Evolutionary conservation across 2,888 invertebrate genomes (phyloP).

Genomic region (Netelia melanura): DNA sequence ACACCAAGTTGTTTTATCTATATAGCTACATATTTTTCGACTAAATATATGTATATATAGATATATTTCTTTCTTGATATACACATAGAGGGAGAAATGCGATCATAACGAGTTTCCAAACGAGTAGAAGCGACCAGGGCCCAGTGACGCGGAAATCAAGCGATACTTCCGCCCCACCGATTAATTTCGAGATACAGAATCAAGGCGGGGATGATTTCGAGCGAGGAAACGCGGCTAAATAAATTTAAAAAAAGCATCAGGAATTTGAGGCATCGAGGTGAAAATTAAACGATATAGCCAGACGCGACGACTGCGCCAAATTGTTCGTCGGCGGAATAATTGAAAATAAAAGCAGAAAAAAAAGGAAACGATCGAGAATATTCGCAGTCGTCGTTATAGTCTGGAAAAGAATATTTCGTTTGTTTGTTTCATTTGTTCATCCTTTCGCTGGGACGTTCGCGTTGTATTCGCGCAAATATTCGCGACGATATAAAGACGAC

Average conservation of each 20-base stretch:
- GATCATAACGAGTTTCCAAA: slow-evolving; percentile 69
- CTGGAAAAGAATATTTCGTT: not conserved
- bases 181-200: slow-evolving; percentile 59
- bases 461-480: slow-evolving; percentile 25
- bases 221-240: not conserved
- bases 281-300: slow-evolving; percentile 39
- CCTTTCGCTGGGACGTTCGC: not conserved
- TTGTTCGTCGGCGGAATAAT: slow-evolving; percentile 38
- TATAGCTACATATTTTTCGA: not conserved
- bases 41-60: slow-evolving; percentile 12
- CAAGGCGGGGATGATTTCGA: not conserved
- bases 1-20: not conserved
- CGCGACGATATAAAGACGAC: not conserved
- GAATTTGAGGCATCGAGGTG: slow-evolving; percentile 34
- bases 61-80: slow-evolving; percentile 1
- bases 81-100: not conserved
- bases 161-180: slow-evolving; percentile 74
- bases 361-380: slow-evolving; percentile 6
- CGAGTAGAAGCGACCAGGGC: slow-evolving; percentile 59
- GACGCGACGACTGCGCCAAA: slow-evolving; percentile 25
- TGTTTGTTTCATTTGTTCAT: not conserved
- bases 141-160: slow-evolving; percentile 71
- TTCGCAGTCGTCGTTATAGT: not conserved
- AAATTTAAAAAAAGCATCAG: slow-evolving; percentile 6
- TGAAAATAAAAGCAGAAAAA: slow-evolving; percentile 16